Base-by-base conservation (phyloP, 2,888 invertebrate genomes). In the Temnothorax rugatulus region DNA sequence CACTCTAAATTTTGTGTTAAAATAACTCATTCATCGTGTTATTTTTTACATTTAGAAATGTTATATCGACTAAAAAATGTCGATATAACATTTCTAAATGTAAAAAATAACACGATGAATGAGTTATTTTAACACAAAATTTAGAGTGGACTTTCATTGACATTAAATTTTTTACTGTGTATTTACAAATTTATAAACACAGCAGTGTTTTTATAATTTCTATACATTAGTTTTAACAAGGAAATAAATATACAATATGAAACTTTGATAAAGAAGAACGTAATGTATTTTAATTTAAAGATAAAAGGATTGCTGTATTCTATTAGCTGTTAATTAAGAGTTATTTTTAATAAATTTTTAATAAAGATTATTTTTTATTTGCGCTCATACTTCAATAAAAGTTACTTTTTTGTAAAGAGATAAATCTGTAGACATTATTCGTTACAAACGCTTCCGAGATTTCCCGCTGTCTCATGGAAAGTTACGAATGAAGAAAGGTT, bases 391-490 rank as follows among this genome's bases (percentile, higher is more conserved):
- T 38, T 76, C 41, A 52, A 25, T 41, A 25, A 18, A 34, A 79
- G 8, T 77, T 71, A 63, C 21, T 74, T 59, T 74, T 82, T 54
- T 77, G 64, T 54, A 64, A 81, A 77, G 50, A 73, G n/a, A 52
- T 66, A 66, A 73, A 83, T 84, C 76, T 61, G 66, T 84, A 76
- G 18, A 79, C 41, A 87, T 86, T 85, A 87, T 81, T 83, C 79
- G 57, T 82, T 81, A 68, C 57, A 61, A 44, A 69, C 25, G 61
- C 52, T 74, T 34, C n/a, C 8, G 69, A 41, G 64, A 57, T 75
- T 66, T 69, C 21, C 44, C n/a, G 13, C 38, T 38, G 41, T 73
- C 75, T 71, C 50, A 8, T 71, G 61, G n/a, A 63, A 59, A 52
- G n/a, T 52, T 61, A 29, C 44, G 52, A 74, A 83, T 61, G 79